phyloP scores from a whole-genome alignment of 2,797 vertebrate genomes.

The Pipistrellus pygmaeus region DNA sequence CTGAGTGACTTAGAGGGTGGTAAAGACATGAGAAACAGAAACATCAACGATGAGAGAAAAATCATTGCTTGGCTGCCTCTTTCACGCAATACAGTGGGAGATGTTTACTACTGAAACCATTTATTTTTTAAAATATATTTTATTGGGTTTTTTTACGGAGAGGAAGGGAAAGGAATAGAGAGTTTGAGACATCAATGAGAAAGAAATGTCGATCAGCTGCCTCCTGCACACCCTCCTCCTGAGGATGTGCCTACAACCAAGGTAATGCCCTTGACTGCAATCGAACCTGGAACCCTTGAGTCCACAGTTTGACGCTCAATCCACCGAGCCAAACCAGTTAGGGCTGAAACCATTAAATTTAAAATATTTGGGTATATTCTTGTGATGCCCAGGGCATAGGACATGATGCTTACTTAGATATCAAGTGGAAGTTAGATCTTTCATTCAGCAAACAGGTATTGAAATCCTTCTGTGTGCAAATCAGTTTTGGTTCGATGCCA shows the following conservation, averaged over 20 bases:
- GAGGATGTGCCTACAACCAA: too few relatives aligned
- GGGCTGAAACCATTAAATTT: background rate
- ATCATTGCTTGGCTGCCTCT: too few relatives aligned
- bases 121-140: background rate
- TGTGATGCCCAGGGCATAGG: background rate
- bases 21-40: background rate
- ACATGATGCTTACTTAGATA: background rate
- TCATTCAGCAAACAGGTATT: background rate
- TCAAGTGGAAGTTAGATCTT: constrained; percentile 42
- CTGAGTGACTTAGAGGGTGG: background rate
- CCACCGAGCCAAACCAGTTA: too few relatives aligned
- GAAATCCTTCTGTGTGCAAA: background rate
- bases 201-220: too few relatives aligned
- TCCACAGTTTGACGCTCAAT: too few relatives aligned
- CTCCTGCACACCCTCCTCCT: too few relatives aligned
- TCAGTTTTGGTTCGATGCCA: background rate
- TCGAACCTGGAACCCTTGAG: too few relatives aligned
- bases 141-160: too few relatives aligned
- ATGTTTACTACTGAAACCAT: background rate
- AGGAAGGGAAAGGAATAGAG: too few relatives aligned
- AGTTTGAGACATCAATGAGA: too few relatives aligned
- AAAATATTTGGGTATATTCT: background rate
- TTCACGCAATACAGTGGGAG: background rate
- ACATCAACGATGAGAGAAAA: too few relatives aligned
- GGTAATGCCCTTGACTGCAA: too few relatives aligned